A percentile compares a stretch with the other conserved stretches of the same genome.
phyloP scores from a whole-genome alignment of 2,113 vertebrate genomes.

The Pimephales promelas region DNA sequence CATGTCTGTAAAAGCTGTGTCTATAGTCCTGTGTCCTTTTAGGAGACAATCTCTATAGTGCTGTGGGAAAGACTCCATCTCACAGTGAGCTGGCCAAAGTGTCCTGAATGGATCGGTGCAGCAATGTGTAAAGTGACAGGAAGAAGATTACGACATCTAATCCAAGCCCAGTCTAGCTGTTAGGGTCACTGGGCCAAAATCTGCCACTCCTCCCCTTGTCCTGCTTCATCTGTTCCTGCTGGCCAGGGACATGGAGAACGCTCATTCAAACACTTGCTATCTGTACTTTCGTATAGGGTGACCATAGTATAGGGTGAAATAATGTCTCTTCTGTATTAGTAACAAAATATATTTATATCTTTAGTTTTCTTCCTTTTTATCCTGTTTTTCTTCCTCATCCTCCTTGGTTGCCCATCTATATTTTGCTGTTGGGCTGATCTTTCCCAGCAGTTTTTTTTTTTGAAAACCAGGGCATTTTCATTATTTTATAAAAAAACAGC shows the following conservation, averaged over 20 bases:
- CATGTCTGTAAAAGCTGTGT: not conserved
- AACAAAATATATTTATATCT: too few species aligned
- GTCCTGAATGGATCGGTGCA: slow-evolving; percentile 68
- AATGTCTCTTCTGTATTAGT: too few species aligned
- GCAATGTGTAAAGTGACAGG: slow-evolving; percentile 78
- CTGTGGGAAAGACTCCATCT: slow-evolving; percentile 12
- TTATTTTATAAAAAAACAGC: too few species aligned
- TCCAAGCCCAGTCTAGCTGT: slow-evolving; percentile 74
- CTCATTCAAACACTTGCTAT: slow-evolving; percentile 45
- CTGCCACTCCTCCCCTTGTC: slow-evolving; percentile 58
- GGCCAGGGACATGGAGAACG: slow-evolving; percentile 62
- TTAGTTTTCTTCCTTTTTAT: too few species aligned
- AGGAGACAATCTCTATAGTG: not conserved
- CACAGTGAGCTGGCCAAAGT: slow-evolving; percentile 60
- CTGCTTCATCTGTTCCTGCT: slow-evolving; percentile 78
- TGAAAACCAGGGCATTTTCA: too few species aligned
- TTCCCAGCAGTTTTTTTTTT: too few species aligned
- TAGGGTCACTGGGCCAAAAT: slow-evolving; percentile 76
- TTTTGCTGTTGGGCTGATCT: too few species aligned
- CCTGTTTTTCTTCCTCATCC: too few species aligned
- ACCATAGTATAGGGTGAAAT: too few species aligned
- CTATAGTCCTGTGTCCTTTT: slow-evolving; percentile 19
- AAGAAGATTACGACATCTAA: slow-evolving; percentile 81
- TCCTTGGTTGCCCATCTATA: too few species aligned
- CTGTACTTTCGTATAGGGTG: slow-evolving; percentile 4